Conservation (phyloP, 2,113 vertebrate species). For the Odobenus rosmarus region DNA sequence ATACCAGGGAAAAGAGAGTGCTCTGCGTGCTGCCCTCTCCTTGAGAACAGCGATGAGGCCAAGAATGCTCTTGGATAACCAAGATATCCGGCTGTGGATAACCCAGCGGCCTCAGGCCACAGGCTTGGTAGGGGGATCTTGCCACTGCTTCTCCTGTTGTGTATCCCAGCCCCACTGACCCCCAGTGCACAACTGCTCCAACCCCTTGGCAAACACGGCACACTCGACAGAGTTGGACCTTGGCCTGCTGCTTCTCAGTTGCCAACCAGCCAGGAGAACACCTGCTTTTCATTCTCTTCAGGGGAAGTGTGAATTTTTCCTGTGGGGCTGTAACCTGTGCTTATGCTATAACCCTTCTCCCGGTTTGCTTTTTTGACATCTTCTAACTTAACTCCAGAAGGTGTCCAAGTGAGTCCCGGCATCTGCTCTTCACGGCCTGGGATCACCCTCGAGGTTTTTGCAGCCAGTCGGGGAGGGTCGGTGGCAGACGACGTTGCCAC, state of each 20-base stretch:
- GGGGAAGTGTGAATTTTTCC: constrained; percentile 44
- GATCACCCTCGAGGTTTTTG: background rate
- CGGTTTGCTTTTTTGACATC: background rate
- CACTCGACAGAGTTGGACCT: background rate
- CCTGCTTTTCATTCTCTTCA: constrained; percentile 57
- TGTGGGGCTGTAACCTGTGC: background rate
- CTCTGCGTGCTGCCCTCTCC: background rate
- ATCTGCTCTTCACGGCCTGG: background rate
- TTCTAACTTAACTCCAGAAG: background rate
- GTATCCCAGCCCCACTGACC: background rate
- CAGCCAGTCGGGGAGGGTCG: background rate
- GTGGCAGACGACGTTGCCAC: background rate
- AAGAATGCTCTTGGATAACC: too few relatives aligned
- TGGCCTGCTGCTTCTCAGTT: background rate
- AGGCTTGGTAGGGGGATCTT: background rate
- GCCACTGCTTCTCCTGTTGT: background rate
- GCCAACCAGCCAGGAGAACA: constrained; percentile 30
- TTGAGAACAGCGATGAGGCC: background rate
- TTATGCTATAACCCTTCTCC: background rate
- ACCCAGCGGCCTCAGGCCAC: background rate
- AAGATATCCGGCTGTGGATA: background rate
- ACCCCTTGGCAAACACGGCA: background rate
- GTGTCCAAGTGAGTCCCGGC: background rate
- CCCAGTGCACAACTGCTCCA: background rate
- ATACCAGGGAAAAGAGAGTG: background rate